Evolutionary conservation across 2,797 vertebrate species (phyloP).

Genomic region (Macropodus opercularis): DNA sequence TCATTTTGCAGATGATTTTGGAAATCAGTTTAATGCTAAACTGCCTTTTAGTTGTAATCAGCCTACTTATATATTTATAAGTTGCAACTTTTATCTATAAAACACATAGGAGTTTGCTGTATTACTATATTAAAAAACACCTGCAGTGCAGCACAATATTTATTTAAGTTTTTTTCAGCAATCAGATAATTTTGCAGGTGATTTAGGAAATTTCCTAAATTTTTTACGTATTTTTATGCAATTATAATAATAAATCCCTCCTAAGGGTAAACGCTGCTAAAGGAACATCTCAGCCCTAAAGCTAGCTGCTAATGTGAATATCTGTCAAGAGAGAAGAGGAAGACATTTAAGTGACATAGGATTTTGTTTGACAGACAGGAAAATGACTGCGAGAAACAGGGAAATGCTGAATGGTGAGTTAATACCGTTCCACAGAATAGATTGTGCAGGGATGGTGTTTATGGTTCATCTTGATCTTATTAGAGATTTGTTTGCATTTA

Average conservation of each 20-base stretch:
- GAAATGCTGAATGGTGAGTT: slow-evolving; percentile 18
- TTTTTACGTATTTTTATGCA: background rate
- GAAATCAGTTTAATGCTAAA: too few relatives aligned
- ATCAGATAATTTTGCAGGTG: background rate
- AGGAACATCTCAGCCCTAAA: slow-evolving; percentile 17
- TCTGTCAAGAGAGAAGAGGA: slow-evolving; percentile 19
- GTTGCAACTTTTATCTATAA: too few relatives aligned
- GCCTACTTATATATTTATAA: too few relatives aligned
- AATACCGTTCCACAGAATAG: slow-evolving; percentile 24
- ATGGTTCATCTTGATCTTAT: slow-evolving; percentile 43
- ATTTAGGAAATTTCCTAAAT: background rate
- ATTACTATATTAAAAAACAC: too few relatives aligned
- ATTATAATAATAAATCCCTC: background rate
- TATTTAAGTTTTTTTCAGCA: background rate
- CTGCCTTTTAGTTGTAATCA: too few relatives aligned
- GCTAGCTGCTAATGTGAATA: slow-evolving; percentile 38
- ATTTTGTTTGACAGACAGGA: slow-evolving; percentile 31
- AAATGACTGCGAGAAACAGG: slow-evolving; percentile 37
- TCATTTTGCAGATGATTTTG: too few relatives aligned
- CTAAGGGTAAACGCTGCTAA: slow-evolving; percentile 18
- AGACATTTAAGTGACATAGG: slow-evolving; percentile 24
- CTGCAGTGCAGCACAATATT: too few relatives aligned
- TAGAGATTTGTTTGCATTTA: slow-evolving; percentile 37
- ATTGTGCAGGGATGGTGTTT: slow-evolving; percentile 20
- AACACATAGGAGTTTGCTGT: too few relatives aligned